Percentiles rank a stretch among this genome's conserved stretches.
Conservation (phyloP, 2,797 vertebrate genomes). For the Diglossa cyanea region DNA sequence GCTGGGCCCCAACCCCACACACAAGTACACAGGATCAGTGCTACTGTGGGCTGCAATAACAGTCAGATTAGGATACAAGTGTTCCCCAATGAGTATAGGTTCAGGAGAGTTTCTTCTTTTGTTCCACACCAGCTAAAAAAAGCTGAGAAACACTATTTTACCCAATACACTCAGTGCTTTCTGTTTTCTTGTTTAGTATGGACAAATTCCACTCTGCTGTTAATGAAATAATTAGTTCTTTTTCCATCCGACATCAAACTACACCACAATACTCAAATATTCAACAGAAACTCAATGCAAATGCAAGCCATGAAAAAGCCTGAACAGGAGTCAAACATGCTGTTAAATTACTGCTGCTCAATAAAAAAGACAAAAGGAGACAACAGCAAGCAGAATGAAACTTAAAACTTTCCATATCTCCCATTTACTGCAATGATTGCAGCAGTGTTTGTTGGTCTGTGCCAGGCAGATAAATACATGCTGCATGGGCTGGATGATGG, state of each 20-base stretch:
- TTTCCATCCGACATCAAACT: background rate
- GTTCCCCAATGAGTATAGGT: background rate
- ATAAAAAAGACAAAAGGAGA: constrained; percentile 16
- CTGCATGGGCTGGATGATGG: background rate
- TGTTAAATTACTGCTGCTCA: constrained; percentile 48
- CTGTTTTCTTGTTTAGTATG: background rate
- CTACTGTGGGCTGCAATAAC: background rate
- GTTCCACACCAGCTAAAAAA: background rate
- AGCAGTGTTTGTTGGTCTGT: constrained; percentile 29
- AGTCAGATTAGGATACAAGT: background rate
- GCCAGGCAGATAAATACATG: constrained; percentile 19
- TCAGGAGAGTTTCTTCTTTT: background rate
- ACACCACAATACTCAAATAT: background rate
- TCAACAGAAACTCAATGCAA: background rate
- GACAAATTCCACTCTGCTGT: background rate
- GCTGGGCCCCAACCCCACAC: background rate
- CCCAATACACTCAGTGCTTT: background rate
- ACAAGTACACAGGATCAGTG: accelerated
- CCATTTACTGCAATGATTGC: constrained; percentile 12
- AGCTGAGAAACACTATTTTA: background rate
- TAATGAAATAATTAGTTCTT: constrained; percentile 35
- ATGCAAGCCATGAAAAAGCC: background rate
- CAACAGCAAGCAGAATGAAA: constrained; percentile 32
- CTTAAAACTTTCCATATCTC: constrained; percentile 11
- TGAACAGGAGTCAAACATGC: background rate